Evolutionary conservation across 2,113 vertebrate genomes (phyloP).

Genomic region (Chauna torquata): DNA sequence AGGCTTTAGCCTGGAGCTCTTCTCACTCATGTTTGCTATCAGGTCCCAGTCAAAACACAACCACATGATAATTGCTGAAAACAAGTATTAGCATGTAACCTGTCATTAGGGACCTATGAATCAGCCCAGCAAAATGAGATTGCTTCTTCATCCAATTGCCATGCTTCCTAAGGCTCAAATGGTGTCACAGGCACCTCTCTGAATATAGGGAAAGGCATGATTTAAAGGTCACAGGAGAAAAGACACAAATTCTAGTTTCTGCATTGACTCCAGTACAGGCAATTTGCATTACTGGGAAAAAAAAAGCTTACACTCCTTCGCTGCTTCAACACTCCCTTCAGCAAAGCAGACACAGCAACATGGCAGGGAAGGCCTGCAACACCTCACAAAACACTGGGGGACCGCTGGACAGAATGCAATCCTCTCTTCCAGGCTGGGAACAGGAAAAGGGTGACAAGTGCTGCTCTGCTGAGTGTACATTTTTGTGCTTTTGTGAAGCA

Average conservation of each 20-base stretch:
- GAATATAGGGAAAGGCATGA: background rate
- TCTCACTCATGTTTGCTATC: background rate
- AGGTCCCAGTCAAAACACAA: background rate
- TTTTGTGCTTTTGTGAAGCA: background rate
- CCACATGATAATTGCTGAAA: background rate
- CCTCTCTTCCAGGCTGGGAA: background rate
- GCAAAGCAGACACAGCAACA: background rate
- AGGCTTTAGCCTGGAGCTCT: background rate
- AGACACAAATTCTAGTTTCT: background rate
- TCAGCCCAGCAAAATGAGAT: background rate
- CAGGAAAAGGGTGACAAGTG: background rate
- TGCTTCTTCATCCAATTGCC: background rate
- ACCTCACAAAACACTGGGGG: background rate
- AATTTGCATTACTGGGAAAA: background rate
- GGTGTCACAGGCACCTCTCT: background rate
- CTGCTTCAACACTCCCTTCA: background rate
- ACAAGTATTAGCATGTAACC: slow-evolving; percentile 12
- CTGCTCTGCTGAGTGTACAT: background rate
- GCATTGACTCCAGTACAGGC: background rate
- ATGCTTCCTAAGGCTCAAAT: background rate
- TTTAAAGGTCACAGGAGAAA: background rate
- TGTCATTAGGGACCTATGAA: background rate
- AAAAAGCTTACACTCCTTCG: background rate
- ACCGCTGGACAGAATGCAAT: background rate
- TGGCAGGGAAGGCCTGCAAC: background rate